Evolutionary conservation across 2,888 invertebrate genomes (phyloP), one percentile per base, ranked within the genome.

Genomic region (Eumacrocentrus americanus): DNA sequence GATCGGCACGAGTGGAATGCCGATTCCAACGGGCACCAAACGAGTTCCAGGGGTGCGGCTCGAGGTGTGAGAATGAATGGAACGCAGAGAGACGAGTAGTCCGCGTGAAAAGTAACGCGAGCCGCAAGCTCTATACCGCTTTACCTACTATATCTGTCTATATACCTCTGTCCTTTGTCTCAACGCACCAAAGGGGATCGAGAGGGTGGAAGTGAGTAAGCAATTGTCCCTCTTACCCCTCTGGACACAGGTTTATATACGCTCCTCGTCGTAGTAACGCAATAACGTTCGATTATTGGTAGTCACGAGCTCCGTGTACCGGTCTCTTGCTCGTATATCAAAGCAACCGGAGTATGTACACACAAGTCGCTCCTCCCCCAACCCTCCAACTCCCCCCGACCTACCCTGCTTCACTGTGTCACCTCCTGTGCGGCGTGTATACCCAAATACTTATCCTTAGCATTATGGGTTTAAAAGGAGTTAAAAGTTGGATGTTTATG

Each of bases 231-330:
- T n/a, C n/a, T n/a, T n/a, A n/a, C n/a, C n/a, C n/a, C n/a, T n/a
- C n/a, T n/a, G 14, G 12, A 44, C 46, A 25, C 35, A 22, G 16
- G 16, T 23, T 18, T 48, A 34, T 38, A 22, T 37, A 12, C 20
- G 46, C 44, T 54, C 62, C 34, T 46, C 60, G 67, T 12, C 14
- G n/a, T 14, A 66, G 72, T 72, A 76, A 76, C 72, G 75, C 74
- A 76, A 77, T 77, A 78, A 77, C 72, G 71, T 76, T 76, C 76
- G 75, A 78, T 78, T 76, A 77, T 77, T 74, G 74, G 73, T 71
- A 73, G 75, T 73, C 70, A 71, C 70, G 71, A 67, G 50, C 55
- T 51, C 60, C 67, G 52, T 61, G 57, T 56, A 61, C 58, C 50
- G 48, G 58, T 54, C 58, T 14, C 58, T 65, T 63, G 71, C 73